Base-by-base conservation (phyloP, 2,797 vertebrate species). In the Sebastes cheni region DNA sequence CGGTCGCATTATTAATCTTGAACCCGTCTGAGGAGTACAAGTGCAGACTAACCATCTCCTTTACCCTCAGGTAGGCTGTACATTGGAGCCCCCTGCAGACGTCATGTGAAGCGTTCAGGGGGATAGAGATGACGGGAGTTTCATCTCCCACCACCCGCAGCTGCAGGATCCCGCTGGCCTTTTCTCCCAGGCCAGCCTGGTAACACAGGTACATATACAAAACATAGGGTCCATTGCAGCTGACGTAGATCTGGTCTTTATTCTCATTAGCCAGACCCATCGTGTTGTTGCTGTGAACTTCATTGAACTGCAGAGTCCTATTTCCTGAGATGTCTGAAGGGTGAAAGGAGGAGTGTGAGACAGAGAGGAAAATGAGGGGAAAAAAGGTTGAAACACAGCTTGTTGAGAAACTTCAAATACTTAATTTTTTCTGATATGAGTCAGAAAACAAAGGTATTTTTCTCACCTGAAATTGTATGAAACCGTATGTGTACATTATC, bases 211-310 rank as follows among this genome's bases (percentile, higher is more conserved):
- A 1, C 73, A 89, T 39, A 20, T 92, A 66, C 34, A 88, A 46
- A 8, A 95, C 0, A 27, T 95, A 94, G 10, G 92, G 92, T 22
- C 93, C 94, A 0, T 30, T 80, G 82, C 92, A 94, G 5, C 14
- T 11, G 58, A 87, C 2, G 11, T 1, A 0, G 80, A 94, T 89
- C 30, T 3, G 59, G 6, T 66, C 70, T 0, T 22, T 55, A 1
- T 2, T 8, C 2, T 18, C 1, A 2, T 11, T 20, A 0, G 0
- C 10, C 34, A 88, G 2, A 1, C 12, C 8, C 80, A 93, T 84
- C 32, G 0, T 30, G 1, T 81, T 1, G 0, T 1, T 30, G 42
- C 50, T 72, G 2, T 0, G 0, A 1, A 36, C 2, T 0, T 1
- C 0, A 0, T 0, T 0, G 1, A 93, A 86, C 27, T 1, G 0